A percentile compares a stretch with the other conserved stretches of the same genome.
Conservation (phyloP, 2,888 invertebrate genomes). For the Brachycybe producta region DNA sequence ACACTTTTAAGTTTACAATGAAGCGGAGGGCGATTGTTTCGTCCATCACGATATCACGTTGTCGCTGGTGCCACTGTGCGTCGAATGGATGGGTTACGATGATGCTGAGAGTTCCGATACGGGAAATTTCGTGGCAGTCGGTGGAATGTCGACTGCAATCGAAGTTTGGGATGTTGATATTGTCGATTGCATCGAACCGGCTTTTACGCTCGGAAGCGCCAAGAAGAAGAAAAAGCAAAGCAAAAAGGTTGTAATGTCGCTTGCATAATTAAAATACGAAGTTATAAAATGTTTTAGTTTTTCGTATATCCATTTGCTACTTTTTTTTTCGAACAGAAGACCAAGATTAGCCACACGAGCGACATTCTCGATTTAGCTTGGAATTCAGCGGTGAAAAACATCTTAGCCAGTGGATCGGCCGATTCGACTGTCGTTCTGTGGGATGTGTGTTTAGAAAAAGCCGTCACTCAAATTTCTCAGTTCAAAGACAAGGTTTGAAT, state of each 20-base stretch:
- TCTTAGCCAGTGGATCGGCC: constrained; percentile 84
- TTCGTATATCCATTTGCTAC: too few species aligned
- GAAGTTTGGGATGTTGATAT: constrained; percentile 96
- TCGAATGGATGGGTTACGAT: constrained; percentile 87
- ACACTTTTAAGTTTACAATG: constrained; percentile 63
- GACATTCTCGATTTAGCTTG: constrained; percentile 84
- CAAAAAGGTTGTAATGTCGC: constrained; percentile 26
- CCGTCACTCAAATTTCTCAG: constrained; percentile 56
- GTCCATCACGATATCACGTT: constrained; percentile 87
- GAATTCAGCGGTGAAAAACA: constrained; percentile 70
- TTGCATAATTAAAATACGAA: constrained; percentile 1
- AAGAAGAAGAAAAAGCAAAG: constrained; percentile 58
- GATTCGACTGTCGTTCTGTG: constrained; percentile 76
- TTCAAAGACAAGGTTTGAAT: constrained; percentile 56
- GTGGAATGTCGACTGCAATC: constrained; percentile 81
- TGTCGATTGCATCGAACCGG: constrained; percentile 78
- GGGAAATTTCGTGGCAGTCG: constrained; percentile 83
- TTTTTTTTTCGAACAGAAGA: too few species aligned
- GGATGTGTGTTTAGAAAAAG: constrained; percentile 72
- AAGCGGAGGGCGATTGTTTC: constrained; percentile 73
- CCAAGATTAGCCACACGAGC: constrained; percentile 24
- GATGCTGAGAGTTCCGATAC: constrained; percentile 46
- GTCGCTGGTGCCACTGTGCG: constrained; percentile 73
- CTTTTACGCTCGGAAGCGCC: constrained; percentile 61
- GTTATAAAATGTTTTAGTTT: constrained; percentile 24